Conservation (phyloP, 2,113 vertebrate species). For the Ophthalmolycus amberensis region DNA sequence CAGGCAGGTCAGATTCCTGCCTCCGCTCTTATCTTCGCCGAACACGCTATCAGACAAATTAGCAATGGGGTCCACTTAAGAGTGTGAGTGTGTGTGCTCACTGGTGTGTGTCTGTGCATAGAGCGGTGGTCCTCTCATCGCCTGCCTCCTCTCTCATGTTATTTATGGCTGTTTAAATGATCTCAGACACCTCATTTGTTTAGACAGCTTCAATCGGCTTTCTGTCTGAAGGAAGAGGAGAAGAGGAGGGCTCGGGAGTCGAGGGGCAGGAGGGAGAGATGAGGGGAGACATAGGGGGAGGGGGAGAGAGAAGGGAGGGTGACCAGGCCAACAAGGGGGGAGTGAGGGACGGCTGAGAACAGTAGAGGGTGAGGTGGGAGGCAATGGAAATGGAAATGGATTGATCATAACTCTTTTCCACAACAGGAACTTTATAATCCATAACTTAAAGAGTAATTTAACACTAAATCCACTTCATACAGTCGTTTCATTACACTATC, state of each 20-base stretch:
- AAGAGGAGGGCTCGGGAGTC: conserved; percentile 28
- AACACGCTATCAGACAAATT: conserved; percentile 81
- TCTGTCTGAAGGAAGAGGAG: conserved; percentile 60
- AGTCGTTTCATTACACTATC: neutral
- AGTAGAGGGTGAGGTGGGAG: conserved; percentile 23
- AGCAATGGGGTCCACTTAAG: conserved; percentile 74
- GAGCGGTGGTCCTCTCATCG: conserved; percentile 59
- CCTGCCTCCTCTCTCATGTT: conserved; percentile 71
- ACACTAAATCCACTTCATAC: neutral
- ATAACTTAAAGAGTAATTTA: neutral
- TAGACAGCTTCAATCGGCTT: conserved; percentile 76
- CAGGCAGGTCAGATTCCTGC: conserved; percentile 67
- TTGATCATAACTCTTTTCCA: too few species aligned
- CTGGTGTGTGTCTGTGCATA: conserved; percentile 42
- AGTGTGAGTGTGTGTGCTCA: conserved; percentile 9
- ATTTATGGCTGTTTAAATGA: conserved; percentile 81
- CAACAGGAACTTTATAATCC: neutral
- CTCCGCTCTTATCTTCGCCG: conserved; percentile 71
- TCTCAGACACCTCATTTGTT: conserved; percentile 80
- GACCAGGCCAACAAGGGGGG: conserved; percentile 28
- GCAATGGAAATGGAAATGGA: conserved; percentile 5
- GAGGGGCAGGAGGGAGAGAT: conserved; percentile 30
- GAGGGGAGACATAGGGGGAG: conserved; percentile 14
- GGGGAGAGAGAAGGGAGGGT: neutral
- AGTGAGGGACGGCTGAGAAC: conserved; percentile 26